Evolutionary conservation across 2,797 vertebrate species (phyloP).

Genomic region (Sardinella longiceps): DNA sequence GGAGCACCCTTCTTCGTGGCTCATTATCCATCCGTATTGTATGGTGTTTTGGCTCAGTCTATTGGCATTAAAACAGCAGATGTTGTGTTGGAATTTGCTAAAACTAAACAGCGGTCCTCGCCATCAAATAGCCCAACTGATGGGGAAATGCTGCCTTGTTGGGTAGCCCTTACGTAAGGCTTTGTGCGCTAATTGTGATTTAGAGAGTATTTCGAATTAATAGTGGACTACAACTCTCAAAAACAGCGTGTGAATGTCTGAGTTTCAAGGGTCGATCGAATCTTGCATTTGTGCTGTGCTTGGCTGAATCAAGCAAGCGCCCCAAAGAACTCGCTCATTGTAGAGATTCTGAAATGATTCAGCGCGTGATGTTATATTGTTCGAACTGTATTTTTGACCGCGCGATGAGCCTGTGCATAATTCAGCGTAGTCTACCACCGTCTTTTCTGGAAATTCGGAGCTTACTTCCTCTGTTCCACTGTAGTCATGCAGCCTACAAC

Average conservation of each 20-base stretch:
- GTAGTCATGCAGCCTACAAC: constrained; percentile 3
- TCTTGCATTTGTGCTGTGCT: neutral
- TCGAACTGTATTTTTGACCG: constrained; percentile 14
- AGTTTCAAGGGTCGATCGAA: constrained; percentile 56
- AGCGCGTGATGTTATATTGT: constrained; percentile 10
- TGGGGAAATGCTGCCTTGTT: constrained; percentile 43
- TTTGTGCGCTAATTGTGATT: constrained; percentile 45
- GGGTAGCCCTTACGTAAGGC: constrained; percentile 57
- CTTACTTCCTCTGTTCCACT: neutral
- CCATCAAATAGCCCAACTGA: constrained; percentile 43
- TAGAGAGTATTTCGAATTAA: constrained; percentile 34
- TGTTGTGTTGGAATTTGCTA: constrained; percentile 45
- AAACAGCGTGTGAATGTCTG: constrained; percentile 40
- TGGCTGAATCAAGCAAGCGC: neutral
- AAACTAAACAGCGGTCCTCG: constrained; percentile 37
- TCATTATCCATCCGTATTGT: neutral
- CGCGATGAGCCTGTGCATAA: constrained; percentile 13
- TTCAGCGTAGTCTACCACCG: neutral
- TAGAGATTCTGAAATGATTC: constrained; percentile 27
- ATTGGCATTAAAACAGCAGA: constrained; percentile 20
- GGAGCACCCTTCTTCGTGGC: neutral
- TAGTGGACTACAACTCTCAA: constrained; percentile 11
- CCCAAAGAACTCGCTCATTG: constrained; percentile 8
- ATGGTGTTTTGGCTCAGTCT: neutral
- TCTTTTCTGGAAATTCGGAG: constrained; percentile 19